phyloP scores from a whole-genome alignment of 37 sponge, comb jelly and placozoan genomes.

The Crambe crambe region DNA sequence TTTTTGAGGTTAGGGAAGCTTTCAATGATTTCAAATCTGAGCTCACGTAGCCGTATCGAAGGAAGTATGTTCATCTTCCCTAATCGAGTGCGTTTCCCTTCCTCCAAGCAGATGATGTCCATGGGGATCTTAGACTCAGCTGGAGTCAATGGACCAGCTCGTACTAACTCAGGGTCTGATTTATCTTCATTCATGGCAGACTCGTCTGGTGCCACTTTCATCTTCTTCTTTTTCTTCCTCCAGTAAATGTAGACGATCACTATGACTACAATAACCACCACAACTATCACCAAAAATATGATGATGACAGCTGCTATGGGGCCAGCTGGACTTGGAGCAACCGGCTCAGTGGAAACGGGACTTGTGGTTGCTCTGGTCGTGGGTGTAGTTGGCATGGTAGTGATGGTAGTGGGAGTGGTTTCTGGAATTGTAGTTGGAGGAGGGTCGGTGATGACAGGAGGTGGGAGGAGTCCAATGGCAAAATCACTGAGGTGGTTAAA shows the following conservation, averaged over 20 bases:
- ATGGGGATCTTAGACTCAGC: constrained; percentile 50
- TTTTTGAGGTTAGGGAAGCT: constrained; percentile 51
- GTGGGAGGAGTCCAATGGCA: constrained; percentile 62
- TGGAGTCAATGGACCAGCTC: constrained; percentile 38
- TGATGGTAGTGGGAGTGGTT: constrained; percentile 22
- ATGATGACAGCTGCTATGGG: constrained; percentile 31
- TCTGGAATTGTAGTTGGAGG: constrained; percentile 20
- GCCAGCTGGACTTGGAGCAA: constrained; percentile 10
- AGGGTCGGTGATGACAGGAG: constrained; percentile 49
- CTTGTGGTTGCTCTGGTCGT: neutral
- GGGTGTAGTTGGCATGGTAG: constrained; percentile 5
- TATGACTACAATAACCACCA: constrained; percentile 7
- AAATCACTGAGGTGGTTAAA: constrained; percentile 71
- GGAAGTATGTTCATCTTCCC: constrained; percentile 64
- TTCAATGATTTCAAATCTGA: constrained; percentile 62
- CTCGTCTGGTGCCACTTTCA: constrained; percentile 16
- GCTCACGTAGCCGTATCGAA: constrained; percentile 72
- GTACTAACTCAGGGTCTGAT: neutral
- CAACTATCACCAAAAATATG: constrained; percentile 26
- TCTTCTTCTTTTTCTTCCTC: constrained; percentile 32
- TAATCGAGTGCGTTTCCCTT: constrained; percentile 37
- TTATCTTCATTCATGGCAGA: neutral
- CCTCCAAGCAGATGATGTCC: constrained; percentile 51
- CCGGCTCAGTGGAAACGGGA: neutral
- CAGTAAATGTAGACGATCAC: constrained; percentile 18